Evolutionary conservation across 2,888 invertebrate species (phyloP).

Genomic region (Prostheceraeus crozeri): DNA sequence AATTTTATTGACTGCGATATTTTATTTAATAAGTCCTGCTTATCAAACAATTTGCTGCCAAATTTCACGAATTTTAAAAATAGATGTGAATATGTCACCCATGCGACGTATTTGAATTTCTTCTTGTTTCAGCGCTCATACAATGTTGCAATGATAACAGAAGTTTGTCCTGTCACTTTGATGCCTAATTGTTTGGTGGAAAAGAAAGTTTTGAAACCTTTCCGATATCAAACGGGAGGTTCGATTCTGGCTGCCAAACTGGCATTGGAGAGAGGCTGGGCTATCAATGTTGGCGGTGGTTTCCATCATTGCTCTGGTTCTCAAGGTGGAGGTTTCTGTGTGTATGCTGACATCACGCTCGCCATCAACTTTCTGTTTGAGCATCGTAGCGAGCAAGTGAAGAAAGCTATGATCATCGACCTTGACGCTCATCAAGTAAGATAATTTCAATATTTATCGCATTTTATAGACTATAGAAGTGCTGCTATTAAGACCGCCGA

Average conservation of each 20-base stretch:
- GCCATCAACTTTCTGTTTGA: conserved; percentile 63
- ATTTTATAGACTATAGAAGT: no score
- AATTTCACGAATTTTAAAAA: no score
- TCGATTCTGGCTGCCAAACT: conserved; percentile 73
- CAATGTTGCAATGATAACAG: conserved; percentile 71
- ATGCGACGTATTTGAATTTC: no score
- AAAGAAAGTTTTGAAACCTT: conserved; percentile 68
- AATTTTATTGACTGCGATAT: no score
- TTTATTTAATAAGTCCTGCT: no score
- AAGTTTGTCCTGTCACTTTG: conserved; percentile 67
- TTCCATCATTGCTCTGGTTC: conserved; percentile 77
- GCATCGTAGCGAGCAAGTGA: conserved; percentile 51
- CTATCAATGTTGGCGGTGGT: conserved; percentile 81
- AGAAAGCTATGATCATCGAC: conserved; percentile 71
- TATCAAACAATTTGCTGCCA: no score
- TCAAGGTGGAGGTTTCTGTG: conserved; percentile 77
- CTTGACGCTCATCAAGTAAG: conserved; percentile 79
- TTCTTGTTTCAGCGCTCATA: conserved; percentile 72
- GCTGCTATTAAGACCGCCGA: no score
- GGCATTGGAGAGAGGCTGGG: conserved; percentile 74
- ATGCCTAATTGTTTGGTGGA: conserved; percentile 73
- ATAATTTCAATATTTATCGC: not conserved
- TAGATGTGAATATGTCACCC: no score
- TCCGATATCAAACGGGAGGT: conserved; percentile 67
- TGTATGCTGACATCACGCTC: conserved; percentile 79